phyloP scores from a whole-genome alignment of 1,140 invertebrate genomes.

The Eriocheir sinensis region DNA sequence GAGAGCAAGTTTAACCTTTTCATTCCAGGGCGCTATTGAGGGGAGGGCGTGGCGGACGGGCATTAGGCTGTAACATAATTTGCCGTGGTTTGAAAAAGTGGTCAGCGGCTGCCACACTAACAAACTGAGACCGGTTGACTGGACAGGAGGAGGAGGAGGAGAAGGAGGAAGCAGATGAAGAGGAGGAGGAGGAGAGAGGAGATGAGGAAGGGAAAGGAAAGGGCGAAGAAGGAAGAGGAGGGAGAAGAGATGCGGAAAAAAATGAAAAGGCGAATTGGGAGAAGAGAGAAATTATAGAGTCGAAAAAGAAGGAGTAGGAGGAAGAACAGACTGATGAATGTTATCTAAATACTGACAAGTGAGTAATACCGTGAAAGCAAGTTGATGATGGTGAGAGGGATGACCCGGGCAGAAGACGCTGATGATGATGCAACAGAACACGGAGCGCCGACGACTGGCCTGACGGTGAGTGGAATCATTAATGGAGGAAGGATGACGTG shows the following conservation, averaged over 20 bases:
- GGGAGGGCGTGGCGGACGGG: not conserved
- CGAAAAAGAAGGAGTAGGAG: not conserved
- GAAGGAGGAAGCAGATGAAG: not conserved
- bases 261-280: not conserved
- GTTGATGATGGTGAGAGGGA: no score
- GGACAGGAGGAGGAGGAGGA: no score
- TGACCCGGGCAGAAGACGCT: not conserved
- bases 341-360: no score
- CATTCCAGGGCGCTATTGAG: not conserved
- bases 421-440: not conserved
- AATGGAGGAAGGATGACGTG: not conserved
- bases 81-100: not conserved
- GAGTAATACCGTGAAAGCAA: no score
- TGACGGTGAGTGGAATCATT: not conserved
- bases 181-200: not conserved
- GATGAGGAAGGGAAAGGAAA: not conserved
- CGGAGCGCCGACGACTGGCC: not conserved
- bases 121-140: not conserved
- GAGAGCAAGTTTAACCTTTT: not conserved
- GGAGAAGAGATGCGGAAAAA: not conserved
- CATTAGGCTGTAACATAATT: not conserved
- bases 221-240: not conserved
- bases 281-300: not conserved
- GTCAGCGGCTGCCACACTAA: not conserved
- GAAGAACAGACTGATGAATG: no score